A percentile compares a stretch with the other conserved stretches of the same genome.
Conservation (phyloP, 2,797 vertebrate genomes). For the Synaphobranchus kaupii region DNA sequence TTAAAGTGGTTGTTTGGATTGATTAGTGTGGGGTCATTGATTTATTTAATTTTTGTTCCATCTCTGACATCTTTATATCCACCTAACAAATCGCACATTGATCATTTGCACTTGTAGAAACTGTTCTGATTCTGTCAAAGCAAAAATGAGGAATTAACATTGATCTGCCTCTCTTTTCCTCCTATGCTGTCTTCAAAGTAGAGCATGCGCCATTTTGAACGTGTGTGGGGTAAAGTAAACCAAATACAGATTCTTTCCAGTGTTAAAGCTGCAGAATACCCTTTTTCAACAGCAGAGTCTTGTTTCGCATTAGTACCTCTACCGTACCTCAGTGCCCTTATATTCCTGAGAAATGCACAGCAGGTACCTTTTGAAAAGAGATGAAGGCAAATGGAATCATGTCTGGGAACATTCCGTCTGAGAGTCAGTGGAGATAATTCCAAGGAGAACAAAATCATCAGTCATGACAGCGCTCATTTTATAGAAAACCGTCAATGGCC, state of each 20-base stretch:
- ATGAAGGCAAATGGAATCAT: slow-evolving; percentile 5
- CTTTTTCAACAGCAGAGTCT: slow-evolving; percentile 45
- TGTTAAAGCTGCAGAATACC: slow-evolving; percentile 79
- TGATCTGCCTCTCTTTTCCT: slow-evolving; percentile 69
- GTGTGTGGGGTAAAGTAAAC: slow-evolving; percentile 94
- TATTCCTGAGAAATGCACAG: not conserved
- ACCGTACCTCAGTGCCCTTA: not conserved
- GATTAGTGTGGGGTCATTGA: not conserved
- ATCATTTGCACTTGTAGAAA: slow-evolving; percentile 20
- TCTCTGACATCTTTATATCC: slow-evolving; percentile 7
- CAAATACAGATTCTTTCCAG: slow-evolving; percentile 74
- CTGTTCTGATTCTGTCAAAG: slow-evolving; percentile 42
- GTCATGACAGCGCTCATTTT: not conserved
- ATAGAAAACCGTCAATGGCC: not conserved
- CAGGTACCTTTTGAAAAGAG: slow-evolving; percentile 14
- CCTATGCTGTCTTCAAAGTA: slow-evolving; percentile 85
- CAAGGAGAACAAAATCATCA: not conserved
- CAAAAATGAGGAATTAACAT: slow-evolving; percentile 62
- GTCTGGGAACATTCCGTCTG: not conserved
- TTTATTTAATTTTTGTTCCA: not conserved
- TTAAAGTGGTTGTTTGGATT: not conserved
- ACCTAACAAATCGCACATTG: slow-evolving; percentile 27
- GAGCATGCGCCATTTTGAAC: slow-evolving; percentile 98
- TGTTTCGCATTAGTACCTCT: not conserved
- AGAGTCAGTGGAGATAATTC: not conserved